These are phyloP conservation scores for Apocheima hispidaria DNA, from an alignment of 2,888 invertebrate genomes.

Conservation along the genomic window DNA sequence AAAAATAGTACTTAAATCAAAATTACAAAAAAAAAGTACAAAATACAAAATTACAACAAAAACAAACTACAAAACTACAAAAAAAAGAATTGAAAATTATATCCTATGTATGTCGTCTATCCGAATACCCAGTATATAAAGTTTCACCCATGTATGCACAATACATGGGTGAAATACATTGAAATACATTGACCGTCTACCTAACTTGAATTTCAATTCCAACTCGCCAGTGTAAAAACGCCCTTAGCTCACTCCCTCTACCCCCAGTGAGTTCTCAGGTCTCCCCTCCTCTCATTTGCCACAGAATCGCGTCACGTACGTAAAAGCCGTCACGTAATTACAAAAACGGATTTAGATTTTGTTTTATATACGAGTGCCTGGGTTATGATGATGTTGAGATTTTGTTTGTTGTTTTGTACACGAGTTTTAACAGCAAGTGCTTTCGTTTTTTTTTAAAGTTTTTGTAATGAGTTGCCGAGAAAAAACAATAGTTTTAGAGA, in stretches of 20 bases:
- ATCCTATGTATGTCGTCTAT: too few species aligned
- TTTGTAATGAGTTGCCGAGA: background rate
- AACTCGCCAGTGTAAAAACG: background rate
- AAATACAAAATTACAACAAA: too few species aligned
- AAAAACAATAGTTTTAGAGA: too few species aligned
- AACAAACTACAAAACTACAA: too few species aligned
- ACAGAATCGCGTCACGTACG: conserved; percentile 59
- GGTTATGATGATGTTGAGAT: conserved; percentile 41
- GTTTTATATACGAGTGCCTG: conserved; percentile 46
- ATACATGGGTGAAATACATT: too few species aligned
- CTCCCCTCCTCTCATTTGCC: conserved; percentile 53
- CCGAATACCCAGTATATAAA: too few species aligned
- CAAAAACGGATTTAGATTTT: conserved; percentile 59
- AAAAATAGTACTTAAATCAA: too few species aligned
- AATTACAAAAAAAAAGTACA: too few species aligned
- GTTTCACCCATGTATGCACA: too few species aligned
- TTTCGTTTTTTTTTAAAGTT: background rate
- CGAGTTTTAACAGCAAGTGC: conserved; percentile 2
- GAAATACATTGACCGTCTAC: background rate
- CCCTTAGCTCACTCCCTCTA: conserved; percentile 12
- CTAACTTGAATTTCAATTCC: background rate
- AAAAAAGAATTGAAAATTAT: too few species aligned
- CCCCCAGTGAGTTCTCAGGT: conserved; percentile 16
- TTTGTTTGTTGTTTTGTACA: conserved; percentile 21
- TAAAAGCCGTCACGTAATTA: conserved; percentile 58